Conservation (phyloP, 1,140 invertebrate species). For the honey bee (Apis mellifera) region DNA sequence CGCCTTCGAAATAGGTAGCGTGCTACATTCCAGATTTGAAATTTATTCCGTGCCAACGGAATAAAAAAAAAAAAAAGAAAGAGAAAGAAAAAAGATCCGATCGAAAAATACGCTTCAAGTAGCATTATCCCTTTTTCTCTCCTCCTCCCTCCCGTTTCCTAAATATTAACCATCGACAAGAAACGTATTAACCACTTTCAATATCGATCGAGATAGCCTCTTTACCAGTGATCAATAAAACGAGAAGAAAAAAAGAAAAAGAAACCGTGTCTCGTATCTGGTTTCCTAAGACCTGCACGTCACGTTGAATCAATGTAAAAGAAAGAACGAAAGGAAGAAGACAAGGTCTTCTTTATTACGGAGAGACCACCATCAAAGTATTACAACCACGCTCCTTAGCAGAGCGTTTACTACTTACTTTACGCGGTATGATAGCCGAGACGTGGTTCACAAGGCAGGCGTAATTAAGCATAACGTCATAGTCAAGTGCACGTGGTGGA, state of each 20-base stretch:
- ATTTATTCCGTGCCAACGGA: not conserved
- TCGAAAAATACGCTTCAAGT: too few relatives aligned
- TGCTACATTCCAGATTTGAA: not conserved
- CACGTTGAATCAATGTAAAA: slow-evolving; percentile 11
- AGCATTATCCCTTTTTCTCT: not conserved
- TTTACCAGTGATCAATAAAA: not conserved
- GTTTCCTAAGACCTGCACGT: slow-evolving; percentile 6
- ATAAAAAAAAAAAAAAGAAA: too few relatives aligned
- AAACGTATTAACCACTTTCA: not conserved
- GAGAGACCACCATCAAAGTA: slow-evolving; percentile 46
- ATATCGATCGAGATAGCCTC: slow-evolving; percentile 26
- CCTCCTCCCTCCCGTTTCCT: not conserved
- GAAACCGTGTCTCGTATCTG: slow-evolving; percentile 22
- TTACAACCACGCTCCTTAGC: slow-evolving; percentile 65
- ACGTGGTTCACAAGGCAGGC: slow-evolving; percentile 60
- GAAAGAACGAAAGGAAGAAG: slow-evolving; percentile 5
- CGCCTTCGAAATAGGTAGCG: not conserved
- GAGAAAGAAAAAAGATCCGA: too few relatives aligned
- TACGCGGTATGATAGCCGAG: slow-evolving; percentile 47
- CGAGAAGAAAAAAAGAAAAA: too few relatives aligned
- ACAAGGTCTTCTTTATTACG: not conserved
- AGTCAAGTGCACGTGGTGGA: slow-evolving; percentile 14
- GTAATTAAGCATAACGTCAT: slow-evolving; percentile 66
- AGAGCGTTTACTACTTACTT: slow-evolving; percentile 61
- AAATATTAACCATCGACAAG: not conserved